Conservation (phyloP, 92 coral and sea anemone species). For the Nematostella vectensis region DNA sequence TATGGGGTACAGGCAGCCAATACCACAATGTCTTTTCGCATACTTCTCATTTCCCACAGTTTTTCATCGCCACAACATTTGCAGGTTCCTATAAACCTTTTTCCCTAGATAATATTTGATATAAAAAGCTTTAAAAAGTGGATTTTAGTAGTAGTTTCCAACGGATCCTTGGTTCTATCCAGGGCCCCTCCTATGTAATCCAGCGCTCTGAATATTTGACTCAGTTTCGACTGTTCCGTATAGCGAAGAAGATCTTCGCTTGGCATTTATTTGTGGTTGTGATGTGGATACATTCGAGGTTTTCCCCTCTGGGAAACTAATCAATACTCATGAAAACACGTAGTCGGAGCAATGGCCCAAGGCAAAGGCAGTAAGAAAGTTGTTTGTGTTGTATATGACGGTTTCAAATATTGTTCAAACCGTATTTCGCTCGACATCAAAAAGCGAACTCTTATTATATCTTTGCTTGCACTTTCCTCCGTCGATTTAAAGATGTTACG, state of each 20-base stretch:
- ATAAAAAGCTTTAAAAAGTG: no score
- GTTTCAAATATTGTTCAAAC: slow-evolving; percentile 1
- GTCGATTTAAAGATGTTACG: neutral
- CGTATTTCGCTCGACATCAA: slow-evolving; percentile 5
- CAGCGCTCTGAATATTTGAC: slow-evolving; percentile 25
- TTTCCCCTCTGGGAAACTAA: slow-evolving; percentile 1
- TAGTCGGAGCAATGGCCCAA: slow-evolving; percentile 61
- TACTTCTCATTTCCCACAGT: neutral
- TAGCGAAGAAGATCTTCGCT: slow-evolving; percentile 14
- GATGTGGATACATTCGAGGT: slow-evolving; percentile 32
- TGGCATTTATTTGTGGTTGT: slow-evolving; percentile 24
- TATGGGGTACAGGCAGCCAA: no score
- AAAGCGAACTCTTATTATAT: neutral
- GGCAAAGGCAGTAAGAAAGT: slow-evolving; percentile 46
- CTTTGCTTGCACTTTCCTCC: neutral
- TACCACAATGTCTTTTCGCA: neutral
- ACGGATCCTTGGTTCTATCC: neutral
- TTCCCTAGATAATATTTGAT: no score
- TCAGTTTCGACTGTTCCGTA: slow-evolving; percentile 18
- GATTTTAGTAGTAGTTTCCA: neutral
- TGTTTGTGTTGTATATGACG: slow-evolving; percentile 8
- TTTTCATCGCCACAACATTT: neutral
- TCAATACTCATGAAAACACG: slow-evolving; percentile 82
- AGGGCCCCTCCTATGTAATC: slow-evolving; percentile 54
- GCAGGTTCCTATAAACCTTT: neutral